These are phyloP conservation scores for Drosophila barbarae DNA, from an alignment of 2,888 invertebrate species.

Conservation along the genomic window DNA sequence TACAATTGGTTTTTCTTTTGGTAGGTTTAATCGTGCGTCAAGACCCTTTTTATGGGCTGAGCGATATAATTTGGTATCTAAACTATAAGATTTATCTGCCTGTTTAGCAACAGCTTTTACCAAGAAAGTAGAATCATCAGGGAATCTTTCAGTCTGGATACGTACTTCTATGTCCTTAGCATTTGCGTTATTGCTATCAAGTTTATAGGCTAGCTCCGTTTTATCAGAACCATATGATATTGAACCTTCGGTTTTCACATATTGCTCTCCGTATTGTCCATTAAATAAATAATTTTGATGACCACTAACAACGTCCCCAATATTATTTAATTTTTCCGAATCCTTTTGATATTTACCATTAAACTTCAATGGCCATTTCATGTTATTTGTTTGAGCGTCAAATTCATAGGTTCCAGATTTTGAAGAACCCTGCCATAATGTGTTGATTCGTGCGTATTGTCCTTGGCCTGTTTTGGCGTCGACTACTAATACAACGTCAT, in stretches of 20 bases:
- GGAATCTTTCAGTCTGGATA: slow-evolving; percentile 75
- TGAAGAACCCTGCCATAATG: slow-evolving; percentile 56
- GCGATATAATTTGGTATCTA: slow-evolving; percentile 81
- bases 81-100: slow-evolving; percentile 82
- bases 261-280: slow-evolving; percentile 75
- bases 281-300: slow-evolving; percentile 57
- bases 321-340: slow-evolving; percentile 42
- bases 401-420: slow-evolving; percentile 67
- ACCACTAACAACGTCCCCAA: slow-evolving; percentile 47
- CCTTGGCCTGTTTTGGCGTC: slow-evolving; percentile 60
- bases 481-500: slow-evolving; percentile 54
- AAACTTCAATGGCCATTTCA: slow-evolving; percentile 64
- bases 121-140: slow-evolving; percentile 77
- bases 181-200: slow-evolving; percentile 81
- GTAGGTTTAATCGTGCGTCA: slow-evolving; percentile 82
- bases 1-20: slow-evolving; percentile 76
- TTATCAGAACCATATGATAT: slow-evolving; percentile 77
- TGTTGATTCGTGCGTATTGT: slow-evolving; percentile 59
- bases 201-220: slow-evolving; percentile 79
- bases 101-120: slow-evolving; percentile 80
- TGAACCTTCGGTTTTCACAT: slow-evolving; percentile 77
- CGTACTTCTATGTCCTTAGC: slow-evolving; percentile 81
- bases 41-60: slow-evolving; percentile 81
- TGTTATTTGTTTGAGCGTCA: slow-evolving; percentile 54
- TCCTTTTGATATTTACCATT: slow-evolving; percentile 66